Percentiles rank a stretch among this genome's conserved stretches.
Conservation (phyloP, 2,797 vertebrate species). For the Heliangelus exortis region DNA sequence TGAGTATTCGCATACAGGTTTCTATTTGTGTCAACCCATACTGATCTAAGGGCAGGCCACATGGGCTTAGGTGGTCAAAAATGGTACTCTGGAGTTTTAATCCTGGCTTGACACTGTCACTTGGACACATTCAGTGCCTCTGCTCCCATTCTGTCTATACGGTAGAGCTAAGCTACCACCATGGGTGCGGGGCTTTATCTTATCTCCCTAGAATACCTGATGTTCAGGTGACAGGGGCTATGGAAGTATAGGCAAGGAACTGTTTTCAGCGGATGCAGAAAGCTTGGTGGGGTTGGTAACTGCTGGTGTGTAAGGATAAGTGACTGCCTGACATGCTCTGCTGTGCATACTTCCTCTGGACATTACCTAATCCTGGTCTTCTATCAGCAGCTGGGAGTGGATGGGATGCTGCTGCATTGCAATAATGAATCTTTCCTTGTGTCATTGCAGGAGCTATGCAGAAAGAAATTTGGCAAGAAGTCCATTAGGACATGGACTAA, state of each 20-base stretch:
- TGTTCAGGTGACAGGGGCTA: slow-evolving; percentile 61
- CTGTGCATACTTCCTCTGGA: slow-evolving; percentile 61
- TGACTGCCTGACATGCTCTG: slow-evolving; percentile 66
- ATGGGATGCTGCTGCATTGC: background rate
- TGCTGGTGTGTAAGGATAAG: slow-evolving; percentile 75
- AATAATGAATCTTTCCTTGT: slow-evolving; percentile 19
- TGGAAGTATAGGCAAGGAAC: slow-evolving; percentile 23
- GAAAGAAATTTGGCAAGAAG: slow-evolving; percentile 74
- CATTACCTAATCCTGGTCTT: slow-evolving; percentile 29
- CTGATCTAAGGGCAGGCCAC: slow-evolving; percentile 62
- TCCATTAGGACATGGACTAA: slow-evolving; percentile 69
- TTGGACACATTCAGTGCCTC: slow-evolving; percentile 63
- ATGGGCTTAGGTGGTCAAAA: slow-evolving; percentile 52
- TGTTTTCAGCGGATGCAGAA: slow-evolving; percentile 52
- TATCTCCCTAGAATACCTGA: slow-evolving; percentile 50
- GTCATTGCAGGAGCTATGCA: slow-evolving; percentile 73
- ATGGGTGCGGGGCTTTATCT: slow-evolving; percentile 62
- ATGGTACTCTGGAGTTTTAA: slow-evolving; percentile 69
- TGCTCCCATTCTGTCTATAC: slow-evolving; percentile 68
- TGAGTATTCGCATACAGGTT: slow-evolving; percentile 76
- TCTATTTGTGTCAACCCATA: slow-evolving; percentile 62
- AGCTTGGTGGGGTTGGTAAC: slow-evolving; percentile 64
- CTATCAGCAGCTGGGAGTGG: slow-evolving; percentile 23
- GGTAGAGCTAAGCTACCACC: slow-evolving; percentile 57
- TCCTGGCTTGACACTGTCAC: slow-evolving; percentile 66